Base-by-base conservation (phyloP, 2,888 invertebrate species). In the Pammene aurita region DNA sequence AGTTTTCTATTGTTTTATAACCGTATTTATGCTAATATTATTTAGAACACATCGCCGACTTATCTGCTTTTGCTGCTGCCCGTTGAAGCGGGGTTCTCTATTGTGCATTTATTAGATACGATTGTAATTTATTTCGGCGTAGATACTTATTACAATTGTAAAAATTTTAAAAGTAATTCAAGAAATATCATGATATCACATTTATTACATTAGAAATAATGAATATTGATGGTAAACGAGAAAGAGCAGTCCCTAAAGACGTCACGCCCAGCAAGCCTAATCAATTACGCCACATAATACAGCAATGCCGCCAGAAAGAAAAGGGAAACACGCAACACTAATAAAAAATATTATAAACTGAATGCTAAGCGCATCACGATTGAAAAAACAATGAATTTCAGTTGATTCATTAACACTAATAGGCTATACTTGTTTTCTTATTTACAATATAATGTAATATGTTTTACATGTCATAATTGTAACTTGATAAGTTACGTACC, bases 181-280 rank as follows among this genome's bases (percentile, higher is more conserved):
- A n/a, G 13, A 57, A 16, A 10, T 13, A 54, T 6, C 54, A 18
- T 46, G 50, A 66, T 58, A 66, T 42, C 42, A 34, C 50, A 41
- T 58, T 58, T 44, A 58, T 64, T 68, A 16, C 18, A 67, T 56
- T 62, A 58, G 52, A 4, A 26, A 26, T 68, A 64, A 68, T 68
- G 57, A 58, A 64, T 58, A 68, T 68, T 58, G 68, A 68, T 64
- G 63, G 55, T 48, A 58, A 68, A 68, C 68, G 64, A 64, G 68
- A 64, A 64, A 68, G 57, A 67, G 50, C 62, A 26, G 56, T 64
- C 68, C 68, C 68, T 14, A 42, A 56, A 50, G 67, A 44, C 63
- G 57, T 64, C 68, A 52, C 68, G 63, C 63, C 68, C 62, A 57
- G 44, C 41, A 48, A 38, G 67, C 63, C 56, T 57, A 68, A 68